Evolutionary conservation across 2,888 invertebrate genomes (phyloP), one percentile per base, ranked within the genome.

Genomic region (Cephus runcator): DNA sequence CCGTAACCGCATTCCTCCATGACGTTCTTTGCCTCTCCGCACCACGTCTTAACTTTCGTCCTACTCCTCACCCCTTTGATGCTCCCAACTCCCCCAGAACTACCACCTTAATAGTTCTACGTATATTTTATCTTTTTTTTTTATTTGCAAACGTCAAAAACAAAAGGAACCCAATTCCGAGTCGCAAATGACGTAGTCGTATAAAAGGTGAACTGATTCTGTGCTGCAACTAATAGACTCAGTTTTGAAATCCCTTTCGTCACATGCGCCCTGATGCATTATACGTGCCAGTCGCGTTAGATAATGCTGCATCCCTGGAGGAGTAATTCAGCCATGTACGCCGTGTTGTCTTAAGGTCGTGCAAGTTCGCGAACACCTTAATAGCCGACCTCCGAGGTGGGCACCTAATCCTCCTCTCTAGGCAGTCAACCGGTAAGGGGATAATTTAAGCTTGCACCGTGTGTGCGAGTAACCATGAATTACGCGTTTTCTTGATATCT

Each of bases 1-100:
- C 88, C 87, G 88, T 88, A 88, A 89, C 90, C 88, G 84, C 89
- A 89, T 88, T 89, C 88, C 87, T 86, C 83, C 82, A 31, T 81
- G 75, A 84, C 82, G 40, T 82, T 81, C 81, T 78, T 82, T 83
- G 69, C 84, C 74, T 30, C 81, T 74, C 81, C 69, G 79, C 78
- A 75, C 40, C 79, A 74, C 76, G 79, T 76, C 81, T 78, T 76
- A 76, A 79, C 75, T 69, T 75, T 73, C 73, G 73, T 76, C 75
- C 79, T 75, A 34, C 75, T 75, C 79, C 56, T 40, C 56, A n/a
- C 76, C 76, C 75, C 76, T 71, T 74, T 77, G 77, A 40, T 69
- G 36, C 76, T 73, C 36, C 79, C 78, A 79, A 76, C 35, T 73
- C 76, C 78, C 77, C 79, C 79, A 56, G 56, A 15, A 56, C 56